Percentiles rank a stretch among this genome's conserved stretches.
These are phyloP conservation scores for Pseudorhombus dupliciocellatus DNA, from an alignment of 2,113 vertebrate species.

Conservation along the genomic window DNA sequence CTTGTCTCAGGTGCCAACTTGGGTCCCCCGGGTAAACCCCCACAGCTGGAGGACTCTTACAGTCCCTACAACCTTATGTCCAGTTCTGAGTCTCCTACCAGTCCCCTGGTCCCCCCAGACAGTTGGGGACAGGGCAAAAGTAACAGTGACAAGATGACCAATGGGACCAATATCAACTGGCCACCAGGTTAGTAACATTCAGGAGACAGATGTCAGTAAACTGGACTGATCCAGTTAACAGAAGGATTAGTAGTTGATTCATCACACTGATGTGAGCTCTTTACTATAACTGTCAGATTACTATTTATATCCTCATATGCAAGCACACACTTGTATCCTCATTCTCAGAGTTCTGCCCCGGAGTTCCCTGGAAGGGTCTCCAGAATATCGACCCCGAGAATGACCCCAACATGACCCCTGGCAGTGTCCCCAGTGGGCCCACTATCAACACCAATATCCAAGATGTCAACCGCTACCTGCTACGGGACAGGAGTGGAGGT, in stretches of 20 bases:
- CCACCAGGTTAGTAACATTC: conserved; percentile 86
- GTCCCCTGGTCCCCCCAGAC: conserved; percentile 89
- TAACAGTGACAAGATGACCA: conserved; percentile 92
- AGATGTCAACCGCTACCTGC: conserved; percentile 96
- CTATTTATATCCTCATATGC: background rate
- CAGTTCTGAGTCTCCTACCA: conserved; percentile 89
- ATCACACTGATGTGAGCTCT: background rate
- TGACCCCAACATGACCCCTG: conserved; percentile 93
- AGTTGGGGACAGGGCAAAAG: conserved; percentile 95
- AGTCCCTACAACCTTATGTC: conserved; percentile 90
- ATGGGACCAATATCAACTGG: conserved; percentile 96
- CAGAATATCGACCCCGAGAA: conserved; percentile 96
- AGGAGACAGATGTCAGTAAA: background rate
- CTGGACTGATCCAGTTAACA: too few relatives aligned
- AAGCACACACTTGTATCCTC: too few relatives aligned
- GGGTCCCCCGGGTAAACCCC: conserved; percentile 90
- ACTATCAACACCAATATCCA: conserved; percentile 98
- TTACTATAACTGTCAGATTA: background rate
- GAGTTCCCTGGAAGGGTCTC: conserved; percentile 98
- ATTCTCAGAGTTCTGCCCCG: conserved; percentile 91
- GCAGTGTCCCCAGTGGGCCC: conserved; percentile 93
- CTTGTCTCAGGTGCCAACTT: conserved; percentile 86
- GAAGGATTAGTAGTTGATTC: too few relatives aligned
- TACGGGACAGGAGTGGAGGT: conserved; percentile 92
- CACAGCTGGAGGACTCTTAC: conserved; percentile 90